Evolutionary conservation across 2,113 vertebrate genomes (phyloP).

Genomic region (Glaucomys volans): DNA sequence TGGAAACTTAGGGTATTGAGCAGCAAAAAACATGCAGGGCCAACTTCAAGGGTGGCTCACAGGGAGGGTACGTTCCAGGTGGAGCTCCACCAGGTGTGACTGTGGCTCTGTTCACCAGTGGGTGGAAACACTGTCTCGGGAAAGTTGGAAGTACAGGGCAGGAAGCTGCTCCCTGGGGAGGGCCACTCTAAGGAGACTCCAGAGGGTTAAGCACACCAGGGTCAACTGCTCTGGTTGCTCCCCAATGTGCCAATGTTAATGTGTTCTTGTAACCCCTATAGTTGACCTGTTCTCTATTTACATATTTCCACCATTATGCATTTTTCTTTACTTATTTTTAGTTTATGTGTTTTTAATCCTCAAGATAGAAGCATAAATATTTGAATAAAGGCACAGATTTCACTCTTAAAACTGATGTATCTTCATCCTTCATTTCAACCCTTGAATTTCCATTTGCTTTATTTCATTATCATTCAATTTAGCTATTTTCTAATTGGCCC

Average conservation of each 20-base stretch:
- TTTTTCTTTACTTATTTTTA: background rate
- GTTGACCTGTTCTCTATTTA: background rate
- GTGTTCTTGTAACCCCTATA: no score
- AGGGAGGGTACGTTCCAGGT: background rate
- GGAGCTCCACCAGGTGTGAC: rapidly evolving
- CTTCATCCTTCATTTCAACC: background rate
- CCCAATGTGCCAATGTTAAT: background rate
- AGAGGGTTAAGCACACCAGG: rapidly evolving
- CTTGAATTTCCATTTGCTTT: background rate
- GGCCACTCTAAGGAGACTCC: background rate
- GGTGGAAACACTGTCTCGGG: background rate
- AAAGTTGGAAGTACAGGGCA: background rate
- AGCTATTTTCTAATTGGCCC: background rate
- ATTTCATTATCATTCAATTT: background rate
- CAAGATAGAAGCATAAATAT: background rate
- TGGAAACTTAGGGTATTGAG: background rate
- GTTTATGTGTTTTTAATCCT: background rate
- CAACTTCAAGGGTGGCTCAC: no score
- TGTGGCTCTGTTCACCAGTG: background rate
- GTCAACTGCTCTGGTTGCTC: background rate
- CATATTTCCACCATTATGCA: background rate
- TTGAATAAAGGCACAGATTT: background rate
- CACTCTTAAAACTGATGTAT: background rate
- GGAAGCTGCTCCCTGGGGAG: rapidly evolving
- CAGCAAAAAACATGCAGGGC: background rate